Evolutionary conservation across 2,113 vertebrate species (phyloP).

Genomic region (Dunckerocampus dactyliophorus): DNA sequence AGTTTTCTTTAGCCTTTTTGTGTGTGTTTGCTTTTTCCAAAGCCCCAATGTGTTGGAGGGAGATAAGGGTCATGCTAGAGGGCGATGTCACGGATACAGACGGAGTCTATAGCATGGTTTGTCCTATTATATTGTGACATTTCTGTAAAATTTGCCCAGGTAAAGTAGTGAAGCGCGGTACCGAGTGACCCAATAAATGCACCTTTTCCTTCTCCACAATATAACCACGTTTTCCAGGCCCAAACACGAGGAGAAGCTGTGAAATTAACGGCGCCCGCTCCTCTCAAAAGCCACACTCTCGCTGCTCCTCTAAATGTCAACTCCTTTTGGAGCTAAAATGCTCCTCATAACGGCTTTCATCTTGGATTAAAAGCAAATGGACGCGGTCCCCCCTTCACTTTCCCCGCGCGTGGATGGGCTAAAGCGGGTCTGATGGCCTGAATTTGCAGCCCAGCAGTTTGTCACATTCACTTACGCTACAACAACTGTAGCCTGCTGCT

Average conservation of each 20-base stretch:
- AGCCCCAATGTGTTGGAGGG: slow-evolving; percentile 29
- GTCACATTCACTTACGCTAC: slow-evolving; percentile 52
- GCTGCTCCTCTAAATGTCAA: slow-evolving; percentile 63
- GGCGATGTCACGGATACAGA: slow-evolving; percentile 25
- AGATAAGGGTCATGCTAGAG: slow-evolving; percentile 33
- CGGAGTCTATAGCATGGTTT: slow-evolving; percentile 1
- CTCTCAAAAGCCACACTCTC: slow-evolving; percentile 52
- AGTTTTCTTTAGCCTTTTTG: too few species aligned
- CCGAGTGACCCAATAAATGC: not conserved
- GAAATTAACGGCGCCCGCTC: slow-evolving; percentile 56
- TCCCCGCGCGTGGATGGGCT: slow-evolving; percentile 31
- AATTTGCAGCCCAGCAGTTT: slow-evolving; percentile 56
- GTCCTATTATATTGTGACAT: slow-evolving; percentile 15
- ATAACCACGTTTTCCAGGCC: slow-evolving; percentile 19
- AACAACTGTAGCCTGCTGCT: slow-evolving; percentile 13
- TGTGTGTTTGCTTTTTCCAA: slow-evolving; percentile 11
- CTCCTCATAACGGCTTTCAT: slow-evolving; percentile 39
- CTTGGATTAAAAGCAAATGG: slow-evolving; percentile 35
- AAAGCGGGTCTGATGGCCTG: slow-evolving; percentile 58
- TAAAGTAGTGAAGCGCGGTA: slow-evolving; percentile 20
- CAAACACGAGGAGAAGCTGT: slow-evolving; percentile 46
- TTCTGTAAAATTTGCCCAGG: slow-evolving; percentile 22
- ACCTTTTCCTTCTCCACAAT: slow-evolving; percentile 13
- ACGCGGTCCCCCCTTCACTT: slow-evolving; percentile 23
- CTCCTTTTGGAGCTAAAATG: slow-evolving; percentile 55